phyloP scores from a whole-genome alignment of 2,113 vertebrate genomes.

The Dendrocopos noguchii region DNA sequence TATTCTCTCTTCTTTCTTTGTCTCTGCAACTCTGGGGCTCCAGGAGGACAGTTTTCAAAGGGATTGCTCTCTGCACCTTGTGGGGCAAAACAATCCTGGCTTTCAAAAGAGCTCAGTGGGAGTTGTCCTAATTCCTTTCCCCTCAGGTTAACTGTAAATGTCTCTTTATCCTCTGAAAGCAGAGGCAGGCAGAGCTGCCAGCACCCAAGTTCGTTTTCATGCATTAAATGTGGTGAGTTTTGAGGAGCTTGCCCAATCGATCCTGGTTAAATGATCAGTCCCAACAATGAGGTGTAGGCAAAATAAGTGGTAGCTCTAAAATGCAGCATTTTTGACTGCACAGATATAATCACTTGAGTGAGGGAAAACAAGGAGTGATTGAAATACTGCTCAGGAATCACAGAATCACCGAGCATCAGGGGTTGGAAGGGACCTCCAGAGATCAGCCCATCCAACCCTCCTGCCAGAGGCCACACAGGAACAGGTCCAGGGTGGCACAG shows the following conservation, averaged over 20 bases:
- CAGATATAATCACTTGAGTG: neutral
- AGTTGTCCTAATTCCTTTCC: neutral
- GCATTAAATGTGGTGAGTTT: constrained; percentile 5
- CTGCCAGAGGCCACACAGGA: too few relatives aligned
- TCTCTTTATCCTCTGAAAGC: neutral
- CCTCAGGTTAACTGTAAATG: neutral
- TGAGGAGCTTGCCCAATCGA: neutral
- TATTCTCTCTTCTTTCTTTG: neutral
- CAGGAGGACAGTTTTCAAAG: neutral
- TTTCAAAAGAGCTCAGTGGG: neutral
- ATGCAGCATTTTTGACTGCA: neutral
- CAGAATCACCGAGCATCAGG: too few relatives aligned
- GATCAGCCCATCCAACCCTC: too few relatives aligned
- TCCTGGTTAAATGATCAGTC: constrained; percentile 22
- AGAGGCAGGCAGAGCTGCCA: neutral
- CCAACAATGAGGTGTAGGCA: neutral
- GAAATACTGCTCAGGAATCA: neutral
- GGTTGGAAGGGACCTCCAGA: too few relatives aligned
- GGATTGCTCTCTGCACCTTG: neutral
- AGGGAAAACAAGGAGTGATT: constrained; percentile 17
- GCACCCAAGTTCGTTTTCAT: neutral
- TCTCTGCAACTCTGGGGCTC: neutral
- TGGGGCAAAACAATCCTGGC: neutral
- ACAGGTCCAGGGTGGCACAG: too few relatives aligned
- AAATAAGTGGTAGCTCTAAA: neutral